Evolutionary conservation across 2,113 vertebrate species (phyloP).

Genomic region (Ceyx margarethae): DNA sequence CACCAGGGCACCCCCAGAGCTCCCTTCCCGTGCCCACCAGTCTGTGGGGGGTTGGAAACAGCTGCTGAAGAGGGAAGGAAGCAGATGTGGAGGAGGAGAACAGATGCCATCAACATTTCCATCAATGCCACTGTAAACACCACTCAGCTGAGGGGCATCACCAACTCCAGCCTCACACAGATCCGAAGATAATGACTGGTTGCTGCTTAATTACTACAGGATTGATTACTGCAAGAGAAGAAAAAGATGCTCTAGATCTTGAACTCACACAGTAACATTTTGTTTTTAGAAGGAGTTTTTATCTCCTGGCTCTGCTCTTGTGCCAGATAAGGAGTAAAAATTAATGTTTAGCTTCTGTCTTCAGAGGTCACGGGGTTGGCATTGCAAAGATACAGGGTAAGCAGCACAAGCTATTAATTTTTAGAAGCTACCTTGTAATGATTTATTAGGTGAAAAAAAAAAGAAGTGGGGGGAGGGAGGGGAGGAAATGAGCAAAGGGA

Average conservation of each 20-base stretch:
- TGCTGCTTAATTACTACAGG: not conserved
- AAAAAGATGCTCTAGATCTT: not conserved
- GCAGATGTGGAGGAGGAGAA: not conserved
- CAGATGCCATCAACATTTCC: not conserved
- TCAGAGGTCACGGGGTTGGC: not conserved
- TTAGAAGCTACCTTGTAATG: not conserved
- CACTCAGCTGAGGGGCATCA: not conserved
- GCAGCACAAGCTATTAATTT: not conserved
- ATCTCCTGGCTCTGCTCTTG: not conserved
- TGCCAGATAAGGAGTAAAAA: not conserved
- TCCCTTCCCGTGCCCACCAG: not conserved
- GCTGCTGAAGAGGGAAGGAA: not conserved
- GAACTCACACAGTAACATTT: not conserved
- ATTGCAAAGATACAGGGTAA: not conserved
- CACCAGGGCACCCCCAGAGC: not conserved
- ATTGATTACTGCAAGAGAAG: not conserved
- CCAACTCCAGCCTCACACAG: not conserved
- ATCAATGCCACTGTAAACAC: not conserved
- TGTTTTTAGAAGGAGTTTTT: not conserved
- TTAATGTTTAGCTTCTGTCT: not conserved
- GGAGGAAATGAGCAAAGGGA: not conserved
- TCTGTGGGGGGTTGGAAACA: not conserved
- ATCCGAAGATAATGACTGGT: not conserved
- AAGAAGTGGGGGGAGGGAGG: not conserved
- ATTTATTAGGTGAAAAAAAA: not conserved